These are phyloP conservation scores for Rana temporaria DNA, from an alignment of 2,113 vertebrate species.

Conservation along the genomic window DNA sequence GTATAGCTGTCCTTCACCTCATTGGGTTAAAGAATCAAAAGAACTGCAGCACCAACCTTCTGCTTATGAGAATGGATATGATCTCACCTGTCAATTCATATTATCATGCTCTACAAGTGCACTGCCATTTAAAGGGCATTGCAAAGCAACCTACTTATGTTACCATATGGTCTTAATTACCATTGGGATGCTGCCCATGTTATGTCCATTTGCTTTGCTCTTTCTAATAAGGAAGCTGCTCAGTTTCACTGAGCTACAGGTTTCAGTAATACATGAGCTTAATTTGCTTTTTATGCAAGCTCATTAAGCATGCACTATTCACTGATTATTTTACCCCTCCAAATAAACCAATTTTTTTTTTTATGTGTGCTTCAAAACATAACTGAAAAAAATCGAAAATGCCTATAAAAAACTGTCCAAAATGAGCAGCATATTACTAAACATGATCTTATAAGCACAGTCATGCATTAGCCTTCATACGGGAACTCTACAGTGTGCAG, in stretches of 20 bases:
- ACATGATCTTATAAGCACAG: too few relatives aligned
- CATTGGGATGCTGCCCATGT: conserved; percentile 39
- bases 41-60: conserved; percentile 20
- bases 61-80: conserved; percentile 14
- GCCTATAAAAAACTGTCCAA: too few relatives aligned
- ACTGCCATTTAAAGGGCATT: conserved; percentile 49
- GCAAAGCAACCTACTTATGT: conserved; percentile 40
- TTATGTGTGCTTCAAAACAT: too few relatives aligned
- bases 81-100: conserved; percentile 30
- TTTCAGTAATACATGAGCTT: not conserved
- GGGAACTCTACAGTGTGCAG: too few relatives aligned
- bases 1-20: conserved; percentile 19
- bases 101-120: conserved; percentile 45
- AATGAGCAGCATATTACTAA: too few relatives aligned
- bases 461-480: too few relatives aligned
- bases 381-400: too few relatives aligned
- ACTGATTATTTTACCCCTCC: too few relatives aligned
- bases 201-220: conserved; percentile 27
- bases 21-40: conserved; percentile 16
- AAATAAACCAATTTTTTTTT: too few relatives aligned
- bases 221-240: conserved; percentile 17
- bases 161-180: conserved; percentile 54
- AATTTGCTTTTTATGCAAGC: not conserved
- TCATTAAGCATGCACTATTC: too few relatives aligned
- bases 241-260: not conserved